A percentile compares a stretch with the other conserved stretches of the same genome.
phyloP scores from a whole-genome alignment of 2,113 vertebrate species.

The Gopherus flavomarginatus region DNA sequence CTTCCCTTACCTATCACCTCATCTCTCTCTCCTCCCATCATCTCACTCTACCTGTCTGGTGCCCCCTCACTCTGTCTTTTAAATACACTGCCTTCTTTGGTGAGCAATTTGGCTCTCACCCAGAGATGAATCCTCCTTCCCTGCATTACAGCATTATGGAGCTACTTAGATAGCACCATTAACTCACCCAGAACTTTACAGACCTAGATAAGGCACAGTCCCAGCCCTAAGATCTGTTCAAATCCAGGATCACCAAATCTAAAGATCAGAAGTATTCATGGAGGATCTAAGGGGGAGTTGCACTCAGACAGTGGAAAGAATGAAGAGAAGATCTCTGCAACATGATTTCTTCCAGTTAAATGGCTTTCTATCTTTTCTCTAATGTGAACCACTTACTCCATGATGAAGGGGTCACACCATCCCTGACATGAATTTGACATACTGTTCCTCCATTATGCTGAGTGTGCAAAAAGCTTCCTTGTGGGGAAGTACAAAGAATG shows the following conservation, averaged over 20 bases:
- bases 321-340: not conserved
- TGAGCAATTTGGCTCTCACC: not conserved
- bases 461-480: not conserved
- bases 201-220: not conserved
- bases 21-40: no score
- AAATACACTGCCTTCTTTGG: not conserved
- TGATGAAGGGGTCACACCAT: not conserved
- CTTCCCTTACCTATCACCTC: no score
- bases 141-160: not conserved
- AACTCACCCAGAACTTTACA: not conserved
- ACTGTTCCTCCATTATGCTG: not conserved
- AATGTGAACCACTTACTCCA: not conserved
- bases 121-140: not conserved
- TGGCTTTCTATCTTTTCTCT: not conserved
- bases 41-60: not conserved
- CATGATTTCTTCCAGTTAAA: not conserved
- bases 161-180: not conserved
- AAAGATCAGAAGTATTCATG: not conserved
- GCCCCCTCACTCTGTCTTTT: not conserved
- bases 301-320: not conserved
- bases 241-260: not conserved
- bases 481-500: not conserved
- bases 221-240: not conserved
- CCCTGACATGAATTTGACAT: not conserved
- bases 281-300: not conserved